A percentile compares a stretch with the other conserved stretches of the same genome.
Conservation (phyloP, 2,113 vertebrate species). For the Gymnobelideus leadbeateri region DNA sequence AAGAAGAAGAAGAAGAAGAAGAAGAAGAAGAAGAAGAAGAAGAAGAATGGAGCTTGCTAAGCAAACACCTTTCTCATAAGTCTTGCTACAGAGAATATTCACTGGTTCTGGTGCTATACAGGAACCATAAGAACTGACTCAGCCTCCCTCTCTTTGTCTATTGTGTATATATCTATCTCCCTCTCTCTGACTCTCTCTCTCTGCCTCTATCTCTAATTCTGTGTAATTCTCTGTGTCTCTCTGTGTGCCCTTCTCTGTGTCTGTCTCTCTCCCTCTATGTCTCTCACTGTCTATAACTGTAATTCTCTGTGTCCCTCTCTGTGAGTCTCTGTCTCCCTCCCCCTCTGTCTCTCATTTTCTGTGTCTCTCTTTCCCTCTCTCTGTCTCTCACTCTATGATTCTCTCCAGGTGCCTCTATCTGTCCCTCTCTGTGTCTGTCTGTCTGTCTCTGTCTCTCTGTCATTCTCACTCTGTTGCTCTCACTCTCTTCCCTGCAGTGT, state of each 20-base stretch:
- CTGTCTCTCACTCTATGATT: background rate
- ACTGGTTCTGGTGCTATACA: background rate
- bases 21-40: too few relatives aligned
- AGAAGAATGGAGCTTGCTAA: background rate
- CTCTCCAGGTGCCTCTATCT: background rate
- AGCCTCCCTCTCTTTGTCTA: background rate
- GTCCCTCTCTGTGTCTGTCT: background rate
- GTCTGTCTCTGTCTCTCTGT: background rate
- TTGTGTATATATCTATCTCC: background rate
- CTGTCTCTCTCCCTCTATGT: background rate
- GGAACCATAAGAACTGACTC: background rate
- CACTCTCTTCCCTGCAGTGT: background rate
- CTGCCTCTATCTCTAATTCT: background rate
- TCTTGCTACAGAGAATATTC: background rate
- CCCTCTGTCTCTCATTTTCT: too few relatives aligned
- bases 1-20: too few relatives aligned
- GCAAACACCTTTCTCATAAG: background rate
- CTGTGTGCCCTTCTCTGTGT: rapidly evolving
- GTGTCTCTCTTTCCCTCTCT: background rate
- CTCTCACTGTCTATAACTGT: too few relatives aligned
- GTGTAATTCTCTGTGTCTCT: background rate
- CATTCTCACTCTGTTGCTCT: too few relatives aligned
- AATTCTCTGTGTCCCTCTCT: too few relatives aligned
- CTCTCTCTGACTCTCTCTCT: background rate
- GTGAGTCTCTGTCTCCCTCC: background rate